phyloP scores from a whole-genome alignment of 2,888 invertebrate species.

The Clepsis dumicolana region DNA sequence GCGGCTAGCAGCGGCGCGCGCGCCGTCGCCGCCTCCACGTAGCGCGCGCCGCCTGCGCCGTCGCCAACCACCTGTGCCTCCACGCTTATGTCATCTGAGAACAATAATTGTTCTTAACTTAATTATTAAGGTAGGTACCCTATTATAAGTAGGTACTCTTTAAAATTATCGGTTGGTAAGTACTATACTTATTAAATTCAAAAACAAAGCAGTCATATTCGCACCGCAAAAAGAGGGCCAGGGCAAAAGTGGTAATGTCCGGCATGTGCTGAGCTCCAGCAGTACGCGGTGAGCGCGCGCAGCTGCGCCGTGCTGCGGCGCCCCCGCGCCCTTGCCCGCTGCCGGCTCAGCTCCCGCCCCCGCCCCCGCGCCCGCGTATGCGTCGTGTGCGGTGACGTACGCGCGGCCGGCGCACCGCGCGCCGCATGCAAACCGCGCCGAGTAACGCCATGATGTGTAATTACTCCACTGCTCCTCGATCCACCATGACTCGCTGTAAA shows the following conservation, averaged over 20 bases:
- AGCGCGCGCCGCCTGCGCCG: conserved; percentile 8
- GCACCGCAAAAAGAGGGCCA: conserved; percentile 13
- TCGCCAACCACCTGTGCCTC: neutral
- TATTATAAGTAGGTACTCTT: no score
- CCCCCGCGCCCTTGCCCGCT: neutral
- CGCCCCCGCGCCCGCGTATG: neutral
- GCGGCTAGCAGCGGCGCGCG: neutral
- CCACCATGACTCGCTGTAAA: conserved; percentile 57
- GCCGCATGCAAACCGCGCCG: conserved; percentile 61
- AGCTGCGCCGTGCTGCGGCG: conserved; percentile 1
- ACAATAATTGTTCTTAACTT: no score
- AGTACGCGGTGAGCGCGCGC: conserved; percentile 2
- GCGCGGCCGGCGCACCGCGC: conserved; percentile 57
- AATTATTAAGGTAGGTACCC: no score
- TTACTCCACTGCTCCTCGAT: conserved; percentile 64
- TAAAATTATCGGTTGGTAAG: no score
- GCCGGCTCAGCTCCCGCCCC: no score
- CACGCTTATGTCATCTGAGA: conserved; percentile 1
- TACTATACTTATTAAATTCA: neutral
- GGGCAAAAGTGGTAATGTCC: conserved; percentile 1
- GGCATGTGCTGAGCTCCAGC: conserved; percentile 3
- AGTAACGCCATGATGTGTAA: conserved; percentile 65
- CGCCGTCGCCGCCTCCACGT: neutral
- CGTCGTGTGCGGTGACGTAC: neutral
- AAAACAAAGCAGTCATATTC: neutral